Percentiles rank a stretch among this genome's conserved stretches.
phyloP scores from a whole-genome alignment of 2,797 vertebrate species.

The Rhinichthys osculus region DNA sequence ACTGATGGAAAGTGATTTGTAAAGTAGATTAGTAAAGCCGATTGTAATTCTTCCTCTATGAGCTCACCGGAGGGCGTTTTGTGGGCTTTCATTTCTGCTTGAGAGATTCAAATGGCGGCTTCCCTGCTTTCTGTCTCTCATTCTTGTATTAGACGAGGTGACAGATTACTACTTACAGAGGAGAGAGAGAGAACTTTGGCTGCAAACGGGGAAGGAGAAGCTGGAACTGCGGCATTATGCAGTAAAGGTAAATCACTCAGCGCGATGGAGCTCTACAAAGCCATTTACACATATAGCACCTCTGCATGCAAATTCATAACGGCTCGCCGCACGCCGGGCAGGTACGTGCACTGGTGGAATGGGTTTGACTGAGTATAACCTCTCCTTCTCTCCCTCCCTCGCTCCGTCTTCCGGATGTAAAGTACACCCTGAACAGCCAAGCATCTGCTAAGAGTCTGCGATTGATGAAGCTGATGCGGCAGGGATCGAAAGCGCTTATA shows the following conservation, averaged over 20 bases:
- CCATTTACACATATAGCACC: constrained; percentile 71
- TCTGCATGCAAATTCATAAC: constrained; percentile 45
- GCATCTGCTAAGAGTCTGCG: constrained; percentile 26
- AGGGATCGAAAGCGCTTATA: constrained; percentile 36
- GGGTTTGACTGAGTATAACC: constrained; percentile 39
- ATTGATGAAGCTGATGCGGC: constrained; percentile 21
- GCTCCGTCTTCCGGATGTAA: not conserved
- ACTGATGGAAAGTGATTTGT: constrained; percentile 16
- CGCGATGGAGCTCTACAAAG: constrained; percentile 70
- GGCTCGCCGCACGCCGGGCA: constrained; percentile 9
- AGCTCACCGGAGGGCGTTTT: constrained; percentile 32
- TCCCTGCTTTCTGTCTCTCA: constrained; percentile 50
- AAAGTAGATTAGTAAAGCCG: constrained; percentile 21
- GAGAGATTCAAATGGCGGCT: constrained; percentile 60
- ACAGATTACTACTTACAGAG: constrained; percentile 61
- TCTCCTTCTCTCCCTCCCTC: constrained; percentile 29
- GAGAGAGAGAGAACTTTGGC: constrained; percentile 53
- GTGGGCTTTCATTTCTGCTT: constrained; percentile 61
- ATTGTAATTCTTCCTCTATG: constrained; percentile 25
- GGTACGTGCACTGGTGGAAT: constrained; percentile 47
- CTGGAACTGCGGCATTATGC: constrained; percentile 80
- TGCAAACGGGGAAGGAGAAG: constrained; percentile 52
- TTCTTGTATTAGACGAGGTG: constrained; percentile 54
- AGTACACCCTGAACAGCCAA: constrained; percentile 21
- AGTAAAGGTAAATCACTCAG: constrained; percentile 79